Base-by-base conservation (phyloP, 2,113 vertebrate genomes). In the Budorcas taxicolor region DNA sequence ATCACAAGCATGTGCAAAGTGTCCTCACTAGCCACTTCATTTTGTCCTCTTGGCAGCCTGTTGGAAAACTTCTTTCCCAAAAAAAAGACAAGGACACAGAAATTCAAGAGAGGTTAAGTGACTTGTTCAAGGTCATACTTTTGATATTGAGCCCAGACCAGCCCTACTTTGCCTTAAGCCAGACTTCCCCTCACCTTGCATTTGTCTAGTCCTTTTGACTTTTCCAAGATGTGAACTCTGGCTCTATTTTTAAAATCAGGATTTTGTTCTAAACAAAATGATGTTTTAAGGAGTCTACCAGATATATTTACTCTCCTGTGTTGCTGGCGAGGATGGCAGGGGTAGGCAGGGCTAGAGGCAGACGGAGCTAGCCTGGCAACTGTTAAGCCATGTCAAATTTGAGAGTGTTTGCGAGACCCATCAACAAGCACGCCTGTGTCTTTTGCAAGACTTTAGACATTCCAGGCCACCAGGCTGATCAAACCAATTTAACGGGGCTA, bases 401-500 rank as follows among this genome's bases (percentile, higher is more conserved):
- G 86, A 95, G 94, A 97, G 97, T 97, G 97, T 85, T 94, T 96
- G 95, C 86, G 50, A 98, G 98, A 98, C 98, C 98, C 98, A 98
- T 98, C 98, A 95, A 94, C 97, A 99, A 98, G 98, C 91, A 31
- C 15, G 96, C 95, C 97, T 98, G 98, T 98, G 98, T 98, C 98
- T 98, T 62, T 97, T 97, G 96, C 95, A 98, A 98, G 98, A 97
- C 98, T 97, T 98, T 87, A 31, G 98, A 98, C 98, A 99, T 99
- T 99, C 98, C 99, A 98, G 97, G 55, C 98, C 98, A 99, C 98
- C 98, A 98, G 97, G 98, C 98, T 98, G 98, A 99, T 99, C 98
- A 98, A 99, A 99, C 98, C 98, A 98, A 99, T 99, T 99, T 99
- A 99, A 99, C 76, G 84, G 98, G 97, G 98, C 98, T 99, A 97